Evolutionary conservation across 2,797 vertebrate species (phyloP).

Genomic region (Avahi laniger): DNA sequence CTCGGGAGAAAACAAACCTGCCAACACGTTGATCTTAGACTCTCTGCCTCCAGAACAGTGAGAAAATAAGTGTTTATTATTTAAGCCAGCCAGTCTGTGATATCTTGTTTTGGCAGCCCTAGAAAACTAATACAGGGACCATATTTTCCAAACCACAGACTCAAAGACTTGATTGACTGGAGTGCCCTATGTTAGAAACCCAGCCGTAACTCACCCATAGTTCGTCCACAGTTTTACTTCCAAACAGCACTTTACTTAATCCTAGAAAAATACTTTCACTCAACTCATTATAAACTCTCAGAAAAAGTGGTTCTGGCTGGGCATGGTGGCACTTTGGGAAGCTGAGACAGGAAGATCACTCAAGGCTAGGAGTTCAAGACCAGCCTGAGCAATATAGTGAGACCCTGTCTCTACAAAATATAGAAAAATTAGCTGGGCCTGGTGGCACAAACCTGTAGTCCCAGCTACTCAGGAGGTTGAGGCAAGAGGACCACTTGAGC

Average conservation of each 20-base stretch:
- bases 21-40: not conserved
- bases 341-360: not conserved
- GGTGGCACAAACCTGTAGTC: not conserved
- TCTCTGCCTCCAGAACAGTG: not conserved
- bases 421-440: not conserved
- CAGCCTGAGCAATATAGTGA: not conserved
- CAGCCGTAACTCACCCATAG: not conserved
- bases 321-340: not conserved
- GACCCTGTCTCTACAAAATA: not conserved
- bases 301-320: not conserved
- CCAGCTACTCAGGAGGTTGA: not conserved
- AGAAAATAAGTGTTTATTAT: not conserved
- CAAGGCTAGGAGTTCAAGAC: not conserved
- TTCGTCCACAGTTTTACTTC: not conserved
- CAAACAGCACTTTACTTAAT: slow-evolving; percentile 23
- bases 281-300: not conserved
- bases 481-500: not conserved
- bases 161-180: not conserved
- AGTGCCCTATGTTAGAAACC: not conserved
- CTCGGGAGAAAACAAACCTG: not conserved
- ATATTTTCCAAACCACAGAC: not conserved
- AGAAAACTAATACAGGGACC: not conserved
- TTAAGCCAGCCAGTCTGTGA: not conserved
- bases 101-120: not conserved
- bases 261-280: slow-evolving; percentile 1